Evolutionary conservation across 64 coral and sea anemone species (phyloP).

Genomic region (Pachyseris speciosa): DNA sequence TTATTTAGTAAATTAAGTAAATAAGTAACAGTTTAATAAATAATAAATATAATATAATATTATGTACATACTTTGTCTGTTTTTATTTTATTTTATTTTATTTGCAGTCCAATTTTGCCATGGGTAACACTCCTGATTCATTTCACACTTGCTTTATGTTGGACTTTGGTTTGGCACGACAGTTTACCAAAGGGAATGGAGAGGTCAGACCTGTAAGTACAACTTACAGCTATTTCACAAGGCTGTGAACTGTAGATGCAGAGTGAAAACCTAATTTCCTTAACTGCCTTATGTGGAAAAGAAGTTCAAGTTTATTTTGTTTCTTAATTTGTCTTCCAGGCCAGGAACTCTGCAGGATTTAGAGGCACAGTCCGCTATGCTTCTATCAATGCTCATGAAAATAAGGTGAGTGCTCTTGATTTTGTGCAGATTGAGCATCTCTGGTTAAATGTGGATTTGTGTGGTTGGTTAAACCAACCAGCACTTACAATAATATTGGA

Average conservation of each 20-base stretch:
- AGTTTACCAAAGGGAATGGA: conserved; percentile 93
- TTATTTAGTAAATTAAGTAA: no score
- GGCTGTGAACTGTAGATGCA: background rate
- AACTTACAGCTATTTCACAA: background rate
- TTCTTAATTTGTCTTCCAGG: conserved; percentile 30
- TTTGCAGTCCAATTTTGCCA: conserved; percentile 98
- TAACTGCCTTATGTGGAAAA: background rate
- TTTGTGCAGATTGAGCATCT: no score
- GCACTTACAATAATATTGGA: no score
- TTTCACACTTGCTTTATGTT: conserved; percentile 92
- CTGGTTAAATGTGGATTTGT: no score
- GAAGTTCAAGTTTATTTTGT: background rate
- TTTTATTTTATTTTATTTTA: background rate
- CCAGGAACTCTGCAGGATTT: conserved; percentile 95
- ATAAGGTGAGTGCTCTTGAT: no score
- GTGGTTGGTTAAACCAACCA: no score
- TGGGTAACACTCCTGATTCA: conserved; percentile 68
- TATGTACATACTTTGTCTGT: background rate
- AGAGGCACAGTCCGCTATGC: conserved; percentile 99
- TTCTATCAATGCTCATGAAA: conserved; percentile 96
- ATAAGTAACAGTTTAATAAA: no score
- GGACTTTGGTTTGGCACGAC: conserved; percentile 94
- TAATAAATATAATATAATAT: background rate
- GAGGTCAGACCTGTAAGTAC: conserved; percentile 95
- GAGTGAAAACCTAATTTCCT: background rate